Base-by-base conservation (phyloP, 2,797 vertebrate genomes). In the Oreonectes daqikongensis region DNA sequence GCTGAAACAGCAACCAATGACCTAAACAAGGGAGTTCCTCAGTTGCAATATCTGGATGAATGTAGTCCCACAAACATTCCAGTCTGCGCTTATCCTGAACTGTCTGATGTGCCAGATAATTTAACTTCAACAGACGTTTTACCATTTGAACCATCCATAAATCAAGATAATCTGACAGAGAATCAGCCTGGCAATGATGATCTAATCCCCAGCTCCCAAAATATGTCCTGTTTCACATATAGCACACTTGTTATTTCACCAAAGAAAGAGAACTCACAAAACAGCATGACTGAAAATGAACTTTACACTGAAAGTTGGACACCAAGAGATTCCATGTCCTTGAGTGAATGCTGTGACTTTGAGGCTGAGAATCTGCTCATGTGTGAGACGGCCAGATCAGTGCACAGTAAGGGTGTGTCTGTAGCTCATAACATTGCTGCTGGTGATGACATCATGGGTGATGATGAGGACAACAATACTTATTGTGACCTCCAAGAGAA, bases 211-310 rank as follows among this genome's bases (percentile, higher is more conserved):
- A 86, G 89, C 63, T 88, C 89, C 44, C 84, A 89, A 44, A 82
- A 85, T 50, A 78, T 83, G 75, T 82, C 85, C 24, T 88, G 90
- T 71, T 90, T 90, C 26, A 89, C 89, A 55, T 91, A 93, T 74
- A 92, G 91, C 42, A 91, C 90, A 18, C 85, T 93, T 28, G 93
- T 90, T 5, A 92, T 94, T 76, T 94, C 93, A 77, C 93, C 93
- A 20, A 94, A 94, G 88, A 93, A 93, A 77, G 93, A 94, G 84
- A 94, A 94, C 81, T 94, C 92, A 24, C 92, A 94, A 85, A 92
- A 83, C 17, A 91, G 89, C 59, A 79, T 82, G 70, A 35, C 84
- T 82, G 78, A 87, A 77, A 69, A 84, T 81, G 61, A 70, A 61
- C 26, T 86, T 30, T 75, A 73, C 40, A 40, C 83, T 55, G 85